Evolutionary conservation across 2,888 invertebrate species (phyloP).

Genomic region (Cinara cedri): DNA sequence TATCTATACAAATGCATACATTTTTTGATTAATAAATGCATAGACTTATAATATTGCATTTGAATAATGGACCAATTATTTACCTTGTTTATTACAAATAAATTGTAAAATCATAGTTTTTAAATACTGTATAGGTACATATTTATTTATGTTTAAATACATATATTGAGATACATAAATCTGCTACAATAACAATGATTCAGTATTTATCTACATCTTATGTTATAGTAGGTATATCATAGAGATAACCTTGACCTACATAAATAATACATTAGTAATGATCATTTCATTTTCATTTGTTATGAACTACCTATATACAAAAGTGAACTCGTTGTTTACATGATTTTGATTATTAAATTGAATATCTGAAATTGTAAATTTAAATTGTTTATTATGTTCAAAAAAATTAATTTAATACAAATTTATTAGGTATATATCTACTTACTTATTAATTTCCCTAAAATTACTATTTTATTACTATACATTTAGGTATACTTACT

Average conservation of each 20-base stretch:
- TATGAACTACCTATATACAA: constrained; percentile 8
- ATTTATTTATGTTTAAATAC: background rate
- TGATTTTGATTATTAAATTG: background rate
- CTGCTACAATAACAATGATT: background rate
- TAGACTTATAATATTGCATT: background rate
- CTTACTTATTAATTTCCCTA: too few species aligned
- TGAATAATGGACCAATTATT: background rate
- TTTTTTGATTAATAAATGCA: background rate
- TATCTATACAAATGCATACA: too few species aligned
- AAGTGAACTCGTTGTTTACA: constrained; percentile 36
- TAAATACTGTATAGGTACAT: background rate
- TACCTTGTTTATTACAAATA: constrained; percentile 15
- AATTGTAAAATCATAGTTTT: constrained; percentile 8
- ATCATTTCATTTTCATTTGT: constrained; percentile 33
- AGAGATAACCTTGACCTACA: constrained; percentile 40
- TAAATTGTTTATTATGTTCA: too few species aligned
- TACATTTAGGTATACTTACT: too few species aligned
- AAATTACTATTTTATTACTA: too few species aligned
- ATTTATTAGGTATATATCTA: background rate
- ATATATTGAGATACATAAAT: background rate
- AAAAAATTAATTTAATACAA: too few species aligned
- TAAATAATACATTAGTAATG: constrained; percentile 22
- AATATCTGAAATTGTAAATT: too few species aligned
- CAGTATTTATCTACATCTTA: constrained; percentile 14
- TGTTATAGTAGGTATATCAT: background rate